A percentile compares a stretch with the other conserved stretches of the same genome.
phyloP scores from a whole-genome alignment of 2,888 invertebrate genomes.

The Lysandra bellargus region DNA sequence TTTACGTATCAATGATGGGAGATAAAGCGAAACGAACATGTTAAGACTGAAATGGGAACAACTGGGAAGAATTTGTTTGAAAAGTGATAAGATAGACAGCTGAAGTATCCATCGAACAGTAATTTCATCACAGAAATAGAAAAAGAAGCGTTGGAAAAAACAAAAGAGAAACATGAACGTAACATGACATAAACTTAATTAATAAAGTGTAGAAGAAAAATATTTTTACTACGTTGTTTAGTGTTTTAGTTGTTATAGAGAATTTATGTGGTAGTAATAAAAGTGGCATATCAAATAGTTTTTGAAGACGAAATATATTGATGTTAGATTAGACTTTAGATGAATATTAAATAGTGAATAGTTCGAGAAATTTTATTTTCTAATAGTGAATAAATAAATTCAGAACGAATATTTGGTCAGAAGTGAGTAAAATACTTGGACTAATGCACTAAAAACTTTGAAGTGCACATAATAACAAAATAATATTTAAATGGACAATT shows the following conservation, averaged over 20 bases:
- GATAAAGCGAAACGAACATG: slow-evolving; percentile 38
- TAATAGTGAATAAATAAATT: not conserved
- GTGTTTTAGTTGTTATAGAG: slow-evolving; percentile 9
- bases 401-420: not conserved
- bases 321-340: slow-evolving; percentile 29
- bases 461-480: not conserved
- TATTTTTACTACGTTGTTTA: slow-evolving; percentile 15
- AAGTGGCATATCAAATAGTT: slow-evolving; percentile 26
- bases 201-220: slow-evolving; percentile 12
- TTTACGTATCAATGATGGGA: slow-evolving; percentile 31
- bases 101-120: not conserved
- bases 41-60: slow-evolving; percentile 49
- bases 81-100: slow-evolving; percentile 33
- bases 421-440: not conserved
- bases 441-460: not conserved
- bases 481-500: not conserved
- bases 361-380: not conserved
- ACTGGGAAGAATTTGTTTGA: slow-evolving; percentile 36
- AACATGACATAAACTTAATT: not conserved
- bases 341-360: not conserved
- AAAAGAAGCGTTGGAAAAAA: not conserved
- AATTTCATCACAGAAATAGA: not conserved
- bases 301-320: slow-evolving; percentile 24
- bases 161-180: not conserved
- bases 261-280: slow-evolving; percentile 27